phyloP scores from a whole-genome alignment of 2,797 vertebrate genomes.

The Rousettus madagascariensis region DNA sequence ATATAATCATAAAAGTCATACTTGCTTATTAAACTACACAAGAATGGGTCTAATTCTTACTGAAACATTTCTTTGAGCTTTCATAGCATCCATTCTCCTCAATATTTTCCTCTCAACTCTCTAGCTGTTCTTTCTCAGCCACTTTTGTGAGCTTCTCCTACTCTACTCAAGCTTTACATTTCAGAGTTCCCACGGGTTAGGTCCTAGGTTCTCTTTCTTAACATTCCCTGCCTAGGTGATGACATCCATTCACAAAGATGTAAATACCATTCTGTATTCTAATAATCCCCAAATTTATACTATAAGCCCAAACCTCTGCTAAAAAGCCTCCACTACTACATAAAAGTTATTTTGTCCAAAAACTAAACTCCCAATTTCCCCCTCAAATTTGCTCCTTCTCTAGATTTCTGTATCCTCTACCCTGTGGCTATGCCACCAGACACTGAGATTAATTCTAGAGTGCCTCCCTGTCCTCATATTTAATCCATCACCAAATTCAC shows the following conservation, averaged over 20 bases:
- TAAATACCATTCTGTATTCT: not conserved
- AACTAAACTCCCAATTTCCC: not conserved
- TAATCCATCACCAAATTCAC: not conserved
- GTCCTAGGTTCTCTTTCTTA: not conserved
- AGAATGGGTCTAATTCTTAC: not conserved
- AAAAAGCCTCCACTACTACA: not conserved
- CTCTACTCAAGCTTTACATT: not conserved
- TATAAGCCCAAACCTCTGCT: not conserved
- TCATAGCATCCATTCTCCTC: not conserved
- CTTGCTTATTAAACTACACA: not conserved
- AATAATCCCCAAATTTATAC: not conserved
- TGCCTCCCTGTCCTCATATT: not conserved
- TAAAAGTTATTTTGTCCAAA: not conserved
- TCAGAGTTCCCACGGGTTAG: not conserved
- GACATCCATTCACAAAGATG: not conserved
- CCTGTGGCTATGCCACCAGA: not conserved
- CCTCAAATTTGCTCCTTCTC: not conserved
- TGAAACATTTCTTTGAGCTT: not conserved
- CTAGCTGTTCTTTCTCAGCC: not conserved
- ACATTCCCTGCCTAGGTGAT: not conserved
- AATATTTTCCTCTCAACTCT: not conserved
- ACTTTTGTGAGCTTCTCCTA: not conserved
- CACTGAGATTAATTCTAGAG: not conserved
- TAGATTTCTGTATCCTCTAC: not conserved
- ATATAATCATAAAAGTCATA: not conserved